Percentiles rank a stretch among this genome's conserved stretches.
phyloP scores from a whole-genome alignment of 2,888 invertebrate genomes.

The Drosophila bunnanda region DNA sequence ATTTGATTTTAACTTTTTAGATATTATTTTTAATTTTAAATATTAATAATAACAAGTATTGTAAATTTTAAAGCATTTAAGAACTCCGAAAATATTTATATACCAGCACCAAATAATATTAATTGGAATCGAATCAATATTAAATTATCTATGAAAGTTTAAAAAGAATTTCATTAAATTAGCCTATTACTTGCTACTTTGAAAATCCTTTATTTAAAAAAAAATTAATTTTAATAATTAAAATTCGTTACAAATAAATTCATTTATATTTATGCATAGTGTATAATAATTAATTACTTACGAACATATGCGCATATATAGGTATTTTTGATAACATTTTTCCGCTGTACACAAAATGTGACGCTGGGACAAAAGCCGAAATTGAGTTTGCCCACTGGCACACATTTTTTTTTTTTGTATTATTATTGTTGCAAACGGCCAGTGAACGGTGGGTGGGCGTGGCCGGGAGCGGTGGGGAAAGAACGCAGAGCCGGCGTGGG shows the following conservation, averaged over 20 bases:
- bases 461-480: not conserved
- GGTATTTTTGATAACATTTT: constrained; percentile 1
- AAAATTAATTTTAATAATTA: not conserved
- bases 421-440: constrained; percentile 16
- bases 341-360: constrained; percentile 1
- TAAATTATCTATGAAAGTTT: not conserved
- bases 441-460: constrained; percentile 13
- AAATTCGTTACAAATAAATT: not conserved
- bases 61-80: too few relatives aligned
- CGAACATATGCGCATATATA: too few relatives aligned
- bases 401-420: constrained; percentile 48
- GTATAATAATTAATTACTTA: constrained; percentile 1
- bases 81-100: too few relatives aligned
- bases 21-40: too few relatives aligned
- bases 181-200: not conserved
- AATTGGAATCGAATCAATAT: too few relatives aligned
- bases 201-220: not conserved
- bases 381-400: constrained; percentile 66
- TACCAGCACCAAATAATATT: too few relatives aligned
- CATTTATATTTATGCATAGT: not conserved
- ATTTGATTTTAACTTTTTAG: too few relatives aligned
- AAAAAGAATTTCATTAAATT: not conserved
- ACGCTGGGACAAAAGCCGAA: constrained; percentile 24
- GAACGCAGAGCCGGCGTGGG: constrained; percentile 36
- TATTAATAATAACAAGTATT: too few relatives aligned